Evolutionary conservation across 2,888 invertebrate genomes (phyloP), one percentile per base, ranked within the genome.

Genomic region (Cremastinae sp.): DNA sequence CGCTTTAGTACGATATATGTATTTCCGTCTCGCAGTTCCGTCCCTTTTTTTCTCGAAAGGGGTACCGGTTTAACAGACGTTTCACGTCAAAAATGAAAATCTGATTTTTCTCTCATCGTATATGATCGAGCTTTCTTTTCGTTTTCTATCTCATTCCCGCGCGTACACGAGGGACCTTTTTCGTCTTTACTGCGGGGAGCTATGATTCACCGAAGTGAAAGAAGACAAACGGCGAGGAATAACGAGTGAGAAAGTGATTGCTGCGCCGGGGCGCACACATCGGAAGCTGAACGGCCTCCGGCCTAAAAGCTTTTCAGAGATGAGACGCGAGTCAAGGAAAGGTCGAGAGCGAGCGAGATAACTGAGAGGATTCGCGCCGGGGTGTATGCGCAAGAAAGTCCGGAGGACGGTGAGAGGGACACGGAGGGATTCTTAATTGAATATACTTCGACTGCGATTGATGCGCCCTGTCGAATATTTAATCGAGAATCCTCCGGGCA

Each of bases 361-460:
- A 75, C 45, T 45, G 58, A 37, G 64, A 43, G 22, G 53, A 58
- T 49, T 58, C 58, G 16, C 68, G 68, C 45, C 56, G 56, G 68
- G 68, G 45, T 58, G 68, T 47, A 39, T 37, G 37, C 12, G 12
- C 28, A 18, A 18, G 58, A 58, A 49, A 35, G 62, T 37, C 39
- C 22, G 14, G 58, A 8, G 51, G 9, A 28, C 5, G 28, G 69
- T 56, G 58, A 70, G 66, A 68, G 68, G 74, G 65, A 55, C 51
- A 43, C 9, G 74, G 77, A 74, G 73, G 75, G 78, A 78, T 78
- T 78, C 80, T 83, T 86, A 86, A 86, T 86, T 85, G 86, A 86
- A 65, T 65, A 86, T 86, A 85, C 84, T 83, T 83, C 82, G 75
- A 81, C 76, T 79, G 85, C 82, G 86, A 87, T 86, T 83, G 86